These are phyloP conservation scores for Calameuta pallipes DNA, from an alignment of 2,888 invertebrate genomes.

Conservation along the genomic window DNA sequence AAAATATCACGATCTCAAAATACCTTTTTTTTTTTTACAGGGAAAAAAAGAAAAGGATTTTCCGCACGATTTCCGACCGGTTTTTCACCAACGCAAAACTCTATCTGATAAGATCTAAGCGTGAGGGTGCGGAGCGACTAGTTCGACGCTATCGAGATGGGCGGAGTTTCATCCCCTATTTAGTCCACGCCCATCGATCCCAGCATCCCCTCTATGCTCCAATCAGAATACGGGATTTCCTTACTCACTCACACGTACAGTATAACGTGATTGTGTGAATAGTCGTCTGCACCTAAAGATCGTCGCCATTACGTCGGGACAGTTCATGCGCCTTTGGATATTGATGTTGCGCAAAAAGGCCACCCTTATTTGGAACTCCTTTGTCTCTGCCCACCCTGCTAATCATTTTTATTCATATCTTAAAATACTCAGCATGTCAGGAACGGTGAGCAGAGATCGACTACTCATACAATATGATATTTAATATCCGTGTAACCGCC, in stretches of 20 bases:
- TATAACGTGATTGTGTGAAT: not conserved
- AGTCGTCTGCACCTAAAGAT: slow-evolving; percentile 9
- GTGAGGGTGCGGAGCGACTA: not conserved
- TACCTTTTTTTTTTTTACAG: not conserved
- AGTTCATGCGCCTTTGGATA: slow-evolving; percentile 17
- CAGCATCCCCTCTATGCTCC: slow-evolving; percentile 15
- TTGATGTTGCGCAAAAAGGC: slow-evolving; percentile 9
- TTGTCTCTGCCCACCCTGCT: not conserved
- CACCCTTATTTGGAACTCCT: not conserved
- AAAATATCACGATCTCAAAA: not conserved
- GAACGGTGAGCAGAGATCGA: not conserved
- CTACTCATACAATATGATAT: not conserved
- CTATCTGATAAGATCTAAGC: slow-evolving; percentile 19
- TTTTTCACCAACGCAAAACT: slow-evolving; percentile 9
- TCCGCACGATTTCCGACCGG: not conserved
- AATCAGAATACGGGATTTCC: slow-evolving; percentile 9
- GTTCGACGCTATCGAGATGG: slow-evolving; percentile 8
- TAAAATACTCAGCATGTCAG: not conserved
- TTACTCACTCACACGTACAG: not conserved
- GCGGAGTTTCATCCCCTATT: slow-evolving; percentile 12
- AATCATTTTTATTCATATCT: not conserved
- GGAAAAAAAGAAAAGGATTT: not conserved
- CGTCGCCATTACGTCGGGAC: slow-evolving; percentile 34
- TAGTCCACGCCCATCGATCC: slow-evolving; percentile 10
- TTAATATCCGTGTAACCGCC: not conserved